phyloP scores from a whole-genome alignment of 2,113 vertebrate genomes.

The Micronycteris hirsuta region DNA sequence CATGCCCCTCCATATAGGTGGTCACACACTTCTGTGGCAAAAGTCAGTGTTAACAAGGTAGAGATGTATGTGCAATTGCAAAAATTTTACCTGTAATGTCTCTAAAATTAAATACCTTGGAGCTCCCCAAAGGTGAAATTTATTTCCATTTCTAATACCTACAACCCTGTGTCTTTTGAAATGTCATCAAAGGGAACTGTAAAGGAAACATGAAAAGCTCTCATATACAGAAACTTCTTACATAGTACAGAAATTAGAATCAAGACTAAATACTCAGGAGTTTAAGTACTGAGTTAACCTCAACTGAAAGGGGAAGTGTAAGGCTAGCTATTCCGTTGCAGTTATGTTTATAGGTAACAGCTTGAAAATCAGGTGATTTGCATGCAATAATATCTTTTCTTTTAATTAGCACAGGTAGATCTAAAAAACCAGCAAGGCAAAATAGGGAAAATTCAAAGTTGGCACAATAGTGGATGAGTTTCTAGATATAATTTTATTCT shows the following conservation, averaged over 20 bases:
- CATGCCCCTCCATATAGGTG: background rate
- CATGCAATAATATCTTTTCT: background rate
- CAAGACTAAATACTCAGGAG: background rate
- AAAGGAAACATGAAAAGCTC: background rate
- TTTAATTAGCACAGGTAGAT: background rate
- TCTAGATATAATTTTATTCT: background rate
- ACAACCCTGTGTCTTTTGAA: constrained; percentile 2
- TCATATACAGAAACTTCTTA: background rate
- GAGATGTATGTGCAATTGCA: background rate
- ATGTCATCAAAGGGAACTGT: constrained; percentile 15
- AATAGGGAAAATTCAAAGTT: background rate
- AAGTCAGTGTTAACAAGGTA: background rate
- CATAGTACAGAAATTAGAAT: background rate
- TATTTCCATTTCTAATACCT: background rate
- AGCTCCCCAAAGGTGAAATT: background rate
- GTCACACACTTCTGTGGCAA: background rate
- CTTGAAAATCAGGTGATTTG: background rate
- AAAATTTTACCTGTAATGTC: background rate
- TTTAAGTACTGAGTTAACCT: background rate
- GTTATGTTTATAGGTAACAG: background rate
- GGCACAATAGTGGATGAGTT: background rate
- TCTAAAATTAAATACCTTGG: background rate
- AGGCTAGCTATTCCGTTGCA: background rate
- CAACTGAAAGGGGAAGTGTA: background rate
- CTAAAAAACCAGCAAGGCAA: background rate